Evolutionary conservation across 2,888 invertebrate species (phyloP), one percentile per base, ranked within the genome.

Genomic region (Caenorhabditis sp.): DNA sequence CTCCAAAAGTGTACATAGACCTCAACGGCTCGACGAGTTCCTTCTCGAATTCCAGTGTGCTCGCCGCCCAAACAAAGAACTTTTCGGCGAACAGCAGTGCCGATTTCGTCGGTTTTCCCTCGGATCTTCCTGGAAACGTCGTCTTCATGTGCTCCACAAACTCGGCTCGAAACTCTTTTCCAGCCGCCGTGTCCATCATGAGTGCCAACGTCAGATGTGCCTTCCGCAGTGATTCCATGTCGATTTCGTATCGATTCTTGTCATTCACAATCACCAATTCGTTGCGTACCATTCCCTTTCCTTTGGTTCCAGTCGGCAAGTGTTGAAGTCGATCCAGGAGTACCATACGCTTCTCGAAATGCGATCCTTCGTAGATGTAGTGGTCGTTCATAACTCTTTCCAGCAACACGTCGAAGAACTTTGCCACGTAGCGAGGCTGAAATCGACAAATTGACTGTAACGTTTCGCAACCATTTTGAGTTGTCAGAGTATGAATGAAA

Each of bases 1-100:
- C 32, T 32, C 32, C 32, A 32, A 40, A 40, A 40, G 40, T 40
- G 40, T 40, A 40, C 40, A 40, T 47, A 5, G 47, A 47, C 18
- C 18, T 47, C 18, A 18, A 5, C 4, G 47, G 47, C 6, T 47
- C 47, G 2, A 47, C 47, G 47, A 47, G 47, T 5, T 18, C 18
- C 18, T 61, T 61, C 47, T 61, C 61, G n/a, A 61, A 61, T 24
- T 61, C 61, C 28, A 61, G 8, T 2, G 28, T 47, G 11, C 26
- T 28, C 13, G 61, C 61, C n/a, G 61, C 61, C 61, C 61, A 61
- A 2, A 26, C 1, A 28, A 61, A 61, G 47, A 61, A 47, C n/a
- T 28, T 44, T n/a, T 61, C 61, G 6, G 44, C 47, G 28, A 47
- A 61, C 5, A 47, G 13, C 47, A 61, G n/a, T 15, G 28, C 47